Conservation (phyloP, 2,113 vertebrate genomes). For the Turdus rufiventris region DNA sequence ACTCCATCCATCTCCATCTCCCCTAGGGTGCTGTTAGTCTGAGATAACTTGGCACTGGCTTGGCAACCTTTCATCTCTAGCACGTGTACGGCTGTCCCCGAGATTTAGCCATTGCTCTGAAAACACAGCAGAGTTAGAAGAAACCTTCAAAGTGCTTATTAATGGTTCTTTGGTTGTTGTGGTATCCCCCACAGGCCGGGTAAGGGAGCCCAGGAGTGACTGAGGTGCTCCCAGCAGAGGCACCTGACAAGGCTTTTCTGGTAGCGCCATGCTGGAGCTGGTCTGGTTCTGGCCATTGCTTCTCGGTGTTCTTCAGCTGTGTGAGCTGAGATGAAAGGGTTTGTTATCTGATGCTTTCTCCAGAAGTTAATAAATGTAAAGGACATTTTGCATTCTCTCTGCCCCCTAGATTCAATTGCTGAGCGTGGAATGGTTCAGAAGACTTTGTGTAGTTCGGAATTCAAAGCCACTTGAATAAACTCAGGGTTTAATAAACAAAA, state of each 20-base stretch:
- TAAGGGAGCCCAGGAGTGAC: neutral
- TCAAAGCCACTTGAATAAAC: constrained; percentile 46
- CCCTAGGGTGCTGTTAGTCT: neutral
- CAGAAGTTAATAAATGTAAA: neutral
- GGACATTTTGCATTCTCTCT: neutral
- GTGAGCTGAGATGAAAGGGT: neutral
- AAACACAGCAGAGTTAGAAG: neutral
- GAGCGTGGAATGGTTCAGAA: neutral
- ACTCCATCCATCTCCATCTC: neutral
- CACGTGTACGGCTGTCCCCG: accelerated
- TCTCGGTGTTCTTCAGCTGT: neutral
- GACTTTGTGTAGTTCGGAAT: neutral
- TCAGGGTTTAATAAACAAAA: constrained; percentile 46
- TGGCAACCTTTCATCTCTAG: neutral
- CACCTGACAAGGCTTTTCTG: neutral
- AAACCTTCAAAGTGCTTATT: neutral
- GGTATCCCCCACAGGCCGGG: neutral
- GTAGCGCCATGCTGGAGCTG: neutral
- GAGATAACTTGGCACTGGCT: neutral
- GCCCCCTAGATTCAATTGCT: neutral
- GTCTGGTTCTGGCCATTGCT: neutral
- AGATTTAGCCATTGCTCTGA: neutral
- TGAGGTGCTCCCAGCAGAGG: neutral
- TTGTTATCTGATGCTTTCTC: neutral
- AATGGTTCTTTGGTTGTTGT: neutral